Base-by-base conservation (phyloP, 2,113 vertebrate genomes). In the Arenaria interpres region DNA sequence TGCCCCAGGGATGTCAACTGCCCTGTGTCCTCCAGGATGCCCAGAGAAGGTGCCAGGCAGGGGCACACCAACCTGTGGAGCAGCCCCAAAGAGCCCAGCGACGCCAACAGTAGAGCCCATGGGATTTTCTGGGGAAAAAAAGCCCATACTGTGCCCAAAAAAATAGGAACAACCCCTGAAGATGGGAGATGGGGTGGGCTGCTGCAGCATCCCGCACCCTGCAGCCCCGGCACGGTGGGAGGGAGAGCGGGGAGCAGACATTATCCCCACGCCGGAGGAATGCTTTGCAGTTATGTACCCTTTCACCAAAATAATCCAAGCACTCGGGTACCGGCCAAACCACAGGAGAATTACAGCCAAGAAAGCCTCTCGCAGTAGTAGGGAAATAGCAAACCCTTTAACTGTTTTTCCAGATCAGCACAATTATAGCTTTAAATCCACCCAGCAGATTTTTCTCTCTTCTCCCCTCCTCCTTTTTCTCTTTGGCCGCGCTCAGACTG, bases 391-490 rank as follows among this genome's bases (percentile, higher is more conserved):
- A 77, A 91, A 51, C 53, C 84, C 54, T 77, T 60, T 59, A 94
- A 97, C 69, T 90, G 94, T 91, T 97, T 97, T 97, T 96, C 95
- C 97, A 97, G 97, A 93, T 87, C 96, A 90, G 93, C 95, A 83
- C 95, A 95, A 81, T 92, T 64, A 86, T 19, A 68, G 92, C 89
- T 87, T 35, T 13, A 91, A 72, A 75, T 68, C 88, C 92, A 43
- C 66, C 30, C 1, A 12, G 76, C 69, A 59, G 88, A 93, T 86
- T 76, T 77, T 45, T 64, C 67, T 37, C 37, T 37, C 21, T 60
- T 57, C 62, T 66, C 54, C 54, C 16, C n/a, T 41, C 59, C 69
- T 85, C 35, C 35, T 66, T 32, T 28, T 21, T 83, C 56, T 30
- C 33, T 39, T 84, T 68, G 54, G 28, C 77, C 1, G 0, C 0